Evolutionary conservation across 2,888 invertebrate species (phyloP), one percentile per base, ranked within the genome.

Genomic region (Willowsia nigromaculata): DNA sequence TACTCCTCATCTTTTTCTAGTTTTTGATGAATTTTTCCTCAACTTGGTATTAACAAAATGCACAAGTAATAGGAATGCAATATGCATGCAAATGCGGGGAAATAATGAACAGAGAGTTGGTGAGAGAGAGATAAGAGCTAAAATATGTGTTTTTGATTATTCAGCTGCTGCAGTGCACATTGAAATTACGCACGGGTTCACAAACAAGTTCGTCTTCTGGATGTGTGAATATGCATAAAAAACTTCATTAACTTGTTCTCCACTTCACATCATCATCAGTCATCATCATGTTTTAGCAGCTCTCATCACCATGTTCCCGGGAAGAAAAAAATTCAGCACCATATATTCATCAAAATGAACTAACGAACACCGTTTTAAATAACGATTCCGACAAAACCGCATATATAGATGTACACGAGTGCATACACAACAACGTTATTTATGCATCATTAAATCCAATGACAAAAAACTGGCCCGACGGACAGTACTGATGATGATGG

Each of bases 391-490:
- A 18, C 53, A 53, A 18, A 6, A 50, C 15, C 50, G 9, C 13
- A 43, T 43, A 43, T 9, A 43, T 13, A 43, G 11, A 37, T 37
- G 4, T 9, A 37, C 37, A 43, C 11, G 13, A 9, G 13, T 43
- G 11, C 11, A 43, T 43, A 43, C 9, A 6, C 6, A n/a, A 53
- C 53, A 7, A 53, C 5, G 25, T 59, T 59, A 27, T 59, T 59
- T 59, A 59, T 59, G 59, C 59, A 59, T 59, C 59, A 59, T 59
- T 59, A 59, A 59, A 59, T 59, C 59, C 59, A 27, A 25, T 59
- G 59, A 27, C 59, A 59, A 59, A 59, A 59, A 59, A 59, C 25
- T 18, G 53, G 13, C 22, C 53, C 53, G 1, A 13, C 11, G 22
- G 18, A 53, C 11, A n/a, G n/a, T n/a, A n/a, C n/a, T n/a, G n/a